Evolutionary conservation across 2,113 vertebrate genomes (phyloP).

Genomic region (Alosa alosa): DNA sequence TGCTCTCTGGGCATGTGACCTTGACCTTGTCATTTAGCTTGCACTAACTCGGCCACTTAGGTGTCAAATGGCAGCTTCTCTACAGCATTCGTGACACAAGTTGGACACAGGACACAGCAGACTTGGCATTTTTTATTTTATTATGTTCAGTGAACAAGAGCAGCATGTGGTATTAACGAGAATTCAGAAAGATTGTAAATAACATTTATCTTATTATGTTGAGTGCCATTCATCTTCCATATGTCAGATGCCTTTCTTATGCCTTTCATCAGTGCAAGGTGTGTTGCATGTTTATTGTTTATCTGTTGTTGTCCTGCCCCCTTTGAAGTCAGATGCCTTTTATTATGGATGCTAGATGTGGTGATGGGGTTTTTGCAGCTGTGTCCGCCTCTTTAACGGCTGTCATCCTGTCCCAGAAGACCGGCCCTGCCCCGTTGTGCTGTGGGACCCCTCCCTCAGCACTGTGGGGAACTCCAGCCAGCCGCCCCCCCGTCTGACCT

Average conservation of each 20-base stretch:
- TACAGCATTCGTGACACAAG: background rate
- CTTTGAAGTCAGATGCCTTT: too few relatives aligned
- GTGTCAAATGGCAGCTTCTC: background rate
- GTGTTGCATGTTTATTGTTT: too few relatives aligned
- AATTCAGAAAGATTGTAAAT: too few relatives aligned
- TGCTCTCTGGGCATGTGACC: background rate
- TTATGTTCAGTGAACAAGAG: background rate
- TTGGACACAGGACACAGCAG: background rate
- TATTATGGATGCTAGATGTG: background rate
- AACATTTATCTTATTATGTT: too few relatives aligned
- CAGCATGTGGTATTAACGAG: background rate
- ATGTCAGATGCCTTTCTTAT: too few relatives aligned
- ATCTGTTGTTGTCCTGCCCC: too few relatives aligned
- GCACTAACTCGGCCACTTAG: background rate
- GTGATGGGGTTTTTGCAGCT: background rate
- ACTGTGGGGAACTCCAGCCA: slow-evolving; percentile 69
- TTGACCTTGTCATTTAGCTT: background rate
- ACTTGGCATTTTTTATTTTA: background rate
- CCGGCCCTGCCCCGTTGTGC: slow-evolving; percentile 77
- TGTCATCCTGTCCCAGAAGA: slow-evolving; percentile 65
- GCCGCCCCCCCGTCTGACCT: slow-evolving; percentile 78
- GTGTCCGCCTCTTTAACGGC: background rate
- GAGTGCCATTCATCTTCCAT: too few relatives aligned
- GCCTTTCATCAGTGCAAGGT: too few relatives aligned
- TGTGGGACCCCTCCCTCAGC: slow-evolving; percentile 83